Evolutionary conservation across 2,113 vertebrate species (phyloP).

Genomic region (Condylura cristata): DNA sequence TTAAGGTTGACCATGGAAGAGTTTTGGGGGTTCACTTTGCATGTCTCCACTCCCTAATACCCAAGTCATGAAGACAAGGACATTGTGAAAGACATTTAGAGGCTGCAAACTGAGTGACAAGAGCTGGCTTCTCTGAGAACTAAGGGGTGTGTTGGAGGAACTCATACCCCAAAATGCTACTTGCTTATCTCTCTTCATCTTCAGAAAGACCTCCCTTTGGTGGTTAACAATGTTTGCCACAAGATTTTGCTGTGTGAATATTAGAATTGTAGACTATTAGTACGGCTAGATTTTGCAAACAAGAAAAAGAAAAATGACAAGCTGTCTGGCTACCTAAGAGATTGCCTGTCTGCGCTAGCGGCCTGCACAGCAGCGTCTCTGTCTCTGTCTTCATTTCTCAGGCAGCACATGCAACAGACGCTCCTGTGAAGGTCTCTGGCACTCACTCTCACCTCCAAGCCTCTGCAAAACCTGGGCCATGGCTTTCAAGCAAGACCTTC

Average conservation of each 20-base stretch:
- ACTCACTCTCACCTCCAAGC: neutral
- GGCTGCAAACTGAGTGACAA: neutral
- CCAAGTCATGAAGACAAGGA: neutral
- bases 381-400: neutral
- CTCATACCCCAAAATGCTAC: neutral
- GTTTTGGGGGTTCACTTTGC: neutral
- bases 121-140: neutral
- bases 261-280: neutral
- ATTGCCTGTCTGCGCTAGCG: neutral
- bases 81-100: neutral
- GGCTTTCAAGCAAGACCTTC: constrained; percentile 60
- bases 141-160: neutral
- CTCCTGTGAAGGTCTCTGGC: constrained; percentile 42
- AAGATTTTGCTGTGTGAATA: neutral
- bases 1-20: neutral
- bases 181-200: neutral
- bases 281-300: constrained; percentile 34
- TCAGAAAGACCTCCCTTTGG: neutral
- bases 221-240: constrained; percentile 28
- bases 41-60: neutral
- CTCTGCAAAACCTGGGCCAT: neutral
- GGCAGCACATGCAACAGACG: neutral
- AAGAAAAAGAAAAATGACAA: neutral
- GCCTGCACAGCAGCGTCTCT: neutral
- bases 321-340: constrained; percentile 2